Base-by-base conservation (phyloP, 2,113 vertebrate genomes). In the Tonatia bakeri region DNA sequence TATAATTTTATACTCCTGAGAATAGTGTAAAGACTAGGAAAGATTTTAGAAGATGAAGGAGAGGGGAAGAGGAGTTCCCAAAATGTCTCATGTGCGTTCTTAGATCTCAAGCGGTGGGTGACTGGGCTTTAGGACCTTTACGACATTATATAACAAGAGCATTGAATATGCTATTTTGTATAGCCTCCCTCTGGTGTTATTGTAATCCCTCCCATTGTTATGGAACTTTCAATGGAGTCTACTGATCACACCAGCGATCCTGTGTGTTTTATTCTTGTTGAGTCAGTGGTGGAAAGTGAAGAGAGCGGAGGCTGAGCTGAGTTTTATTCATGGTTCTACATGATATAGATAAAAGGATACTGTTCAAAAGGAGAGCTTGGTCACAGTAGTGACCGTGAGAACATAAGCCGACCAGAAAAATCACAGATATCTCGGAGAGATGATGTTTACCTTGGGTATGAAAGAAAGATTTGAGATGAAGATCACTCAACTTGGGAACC, bases 61-160 rank as follows among this genome's bases (percentile, higher is more conserved):
- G 1, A 77, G n/a, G 28, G 0, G 4, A 5, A 33, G 4, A 43
- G 3, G 3, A 38, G 0, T 40, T 64, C n/a, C 16, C 10, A 69
- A 64, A 85, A 75, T n/a, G 31, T 7, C 17, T 1, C 28, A 0
- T 26, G 11, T 47, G 22, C 19, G 4, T 69, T 75, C 38, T 50
- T 10, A 38, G 52, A 61, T 17, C 24, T 87, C n/a, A 47, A 54
- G 0, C 11, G 19, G 10, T 47, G 4, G 7, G 0, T 40, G 11
- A 16, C 3, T 94, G 2, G 38, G 69, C 43, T 86, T 64, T 82
- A 67, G 50, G 4, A 70, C 4, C 56, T 69, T 61, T 16, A 47
- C 28, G 11, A 17, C 7, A 26, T 67, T 64, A 47, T 65, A 50
- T 40, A 61, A 56, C 9, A 40, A 36, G 11, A 31, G 12, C 4